These are phyloP conservation scores for Cephonodes hylas DNA, from an alignment of 2,888 invertebrate genomes.

Conservation along the genomic window DNA sequence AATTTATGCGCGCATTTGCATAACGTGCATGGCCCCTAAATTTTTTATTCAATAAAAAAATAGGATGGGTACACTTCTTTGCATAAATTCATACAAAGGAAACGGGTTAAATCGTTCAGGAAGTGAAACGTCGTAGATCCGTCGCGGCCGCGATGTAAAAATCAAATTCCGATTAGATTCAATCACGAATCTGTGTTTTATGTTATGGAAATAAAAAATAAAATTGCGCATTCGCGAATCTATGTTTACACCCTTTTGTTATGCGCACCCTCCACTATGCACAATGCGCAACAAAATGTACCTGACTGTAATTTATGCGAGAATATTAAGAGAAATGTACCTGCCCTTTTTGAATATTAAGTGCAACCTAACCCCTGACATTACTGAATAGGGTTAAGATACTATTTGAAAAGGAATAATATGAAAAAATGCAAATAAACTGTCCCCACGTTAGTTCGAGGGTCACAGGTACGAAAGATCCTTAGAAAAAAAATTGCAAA, in stretches of 20 bases:
- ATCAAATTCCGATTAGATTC: conserved; percentile 32
- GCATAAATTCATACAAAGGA: conserved; percentile 81
- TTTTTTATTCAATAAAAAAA: conserved; percentile 81
- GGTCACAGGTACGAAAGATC: conserved; percentile 65
- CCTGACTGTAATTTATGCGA: conserved; percentile 83
- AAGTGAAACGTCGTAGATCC: conserved; percentile 75
- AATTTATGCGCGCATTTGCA: conserved; percentile 82
- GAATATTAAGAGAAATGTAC: conserved; percentile 81
- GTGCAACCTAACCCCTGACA: conserved; percentile 82
- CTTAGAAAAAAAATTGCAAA: conserved; percentile 61
- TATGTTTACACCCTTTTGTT: conserved; percentile 46
- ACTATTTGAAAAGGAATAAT: conserved; percentile 78
- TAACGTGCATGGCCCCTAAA: conserved; percentile 81
- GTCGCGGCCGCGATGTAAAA: conserved; percentile 46
- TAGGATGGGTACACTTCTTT: conserved; percentile 82
- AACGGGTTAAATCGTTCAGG: conserved; percentile 80
- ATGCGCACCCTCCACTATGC: conserved; percentile 52
- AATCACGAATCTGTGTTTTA: conserved; percentile 31
- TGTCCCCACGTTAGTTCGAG: conserved; percentile 70
- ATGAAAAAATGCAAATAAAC: conserved; percentile 81
- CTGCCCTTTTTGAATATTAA: conserved; percentile 82
- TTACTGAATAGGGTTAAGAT: conserved; percentile 80
- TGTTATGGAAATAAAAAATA: conserved; percentile 36
- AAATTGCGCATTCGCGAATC: conserved; percentile 35
- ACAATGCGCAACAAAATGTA: conserved; percentile 77